A percentile compares a stretch with the other conserved stretches of the same genome.
Evolutionary conservation across 2,113 vertebrate genomes (phyloP).

Genomic region (Platysteira castanea): DNA sequence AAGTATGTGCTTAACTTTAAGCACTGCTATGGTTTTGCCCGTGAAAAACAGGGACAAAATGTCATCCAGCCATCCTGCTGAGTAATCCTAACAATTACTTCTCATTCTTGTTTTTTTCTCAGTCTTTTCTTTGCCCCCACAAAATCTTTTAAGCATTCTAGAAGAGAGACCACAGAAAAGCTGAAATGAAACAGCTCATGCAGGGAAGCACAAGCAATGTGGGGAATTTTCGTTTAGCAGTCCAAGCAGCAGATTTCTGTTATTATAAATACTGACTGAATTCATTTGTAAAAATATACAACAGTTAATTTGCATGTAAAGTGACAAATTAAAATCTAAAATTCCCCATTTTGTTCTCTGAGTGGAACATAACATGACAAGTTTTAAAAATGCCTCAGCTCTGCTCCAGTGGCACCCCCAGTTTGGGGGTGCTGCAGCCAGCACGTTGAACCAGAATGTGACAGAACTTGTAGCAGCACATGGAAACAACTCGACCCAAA

Average conservation of each 20-base stretch:
- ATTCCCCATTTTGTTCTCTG: neutral
- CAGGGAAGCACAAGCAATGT: neutral
- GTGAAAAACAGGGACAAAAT: neutral
- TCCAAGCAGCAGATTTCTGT: slow-evolving; percentile 22
- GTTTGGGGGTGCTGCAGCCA: neutral
- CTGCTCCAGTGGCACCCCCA: neutral
- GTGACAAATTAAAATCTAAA: slow-evolving; percentile 28
- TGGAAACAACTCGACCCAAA: neutral
- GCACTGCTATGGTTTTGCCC: neutral
- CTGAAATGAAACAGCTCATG: slow-evolving; percentile 3
- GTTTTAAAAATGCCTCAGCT: neutral
- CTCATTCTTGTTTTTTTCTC: neutral
- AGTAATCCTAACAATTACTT: slow-evolving; percentile 3
- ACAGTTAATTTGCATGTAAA: slow-evolving; percentile 37
- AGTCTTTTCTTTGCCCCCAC: neutral
- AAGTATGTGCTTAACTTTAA: neutral
- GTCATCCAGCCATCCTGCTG: neutral
- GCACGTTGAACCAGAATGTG: neutral
- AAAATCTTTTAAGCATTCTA: neutral
- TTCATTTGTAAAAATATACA: slow-evolving; percentile 25
- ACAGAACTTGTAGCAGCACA: neutral
- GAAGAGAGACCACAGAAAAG: neutral
- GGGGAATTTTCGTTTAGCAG: slow-evolving; percentile 11
- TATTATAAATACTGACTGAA: slow-evolving; percentile 24
- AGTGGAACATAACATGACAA: neutral